Evolutionary conservation across 2,888 invertebrate species (phyloP).

Genomic region (Eudasyphora cyanicolor): DNA sequence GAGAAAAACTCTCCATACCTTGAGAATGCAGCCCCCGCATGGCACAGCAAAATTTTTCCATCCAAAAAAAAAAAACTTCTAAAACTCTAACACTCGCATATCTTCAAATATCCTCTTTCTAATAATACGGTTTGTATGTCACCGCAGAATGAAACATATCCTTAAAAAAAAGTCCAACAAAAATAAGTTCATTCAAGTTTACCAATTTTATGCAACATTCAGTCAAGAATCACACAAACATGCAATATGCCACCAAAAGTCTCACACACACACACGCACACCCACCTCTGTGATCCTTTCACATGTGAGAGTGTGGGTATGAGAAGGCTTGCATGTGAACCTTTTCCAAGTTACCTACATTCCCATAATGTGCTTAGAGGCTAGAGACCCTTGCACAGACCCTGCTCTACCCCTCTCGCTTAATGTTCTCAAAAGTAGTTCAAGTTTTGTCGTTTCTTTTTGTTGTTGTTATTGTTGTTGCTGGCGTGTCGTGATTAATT

Average conservation of each 20-base stretch:
- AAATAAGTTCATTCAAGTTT: constrained; percentile 22
- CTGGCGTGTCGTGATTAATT: constrained; percentile 31
- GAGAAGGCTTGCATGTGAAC: background rate
- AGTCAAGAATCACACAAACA: background rate
- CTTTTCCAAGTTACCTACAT: background rate
- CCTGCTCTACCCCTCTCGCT: too few relatives aligned
- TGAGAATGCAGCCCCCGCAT: background rate
- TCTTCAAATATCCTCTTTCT: background rate
- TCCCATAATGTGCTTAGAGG: background rate
- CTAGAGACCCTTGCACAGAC: background rate
- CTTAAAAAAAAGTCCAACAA: background rate
- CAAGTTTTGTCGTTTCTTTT: constrained; percentile 57
- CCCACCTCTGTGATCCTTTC: background rate
- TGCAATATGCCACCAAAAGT: constrained; percentile 17
- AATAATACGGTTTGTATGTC: constrained; percentile 10
- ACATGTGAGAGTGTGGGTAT: background rate
- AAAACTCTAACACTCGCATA: background rate
- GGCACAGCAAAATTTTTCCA: background rate
- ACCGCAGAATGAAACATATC: background rate
- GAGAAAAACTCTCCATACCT: background rate
- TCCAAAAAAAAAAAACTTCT: background rate
- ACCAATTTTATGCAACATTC: background rate
- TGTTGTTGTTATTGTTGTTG: background rate
- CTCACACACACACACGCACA: background rate
- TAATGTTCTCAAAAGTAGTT: constrained; percentile 61